A percentile compares a stretch with the other conserved stretches of the same genome.
Conservation (phyloP, 2,113 vertebrate genomes). For the Theristicus caerulescens region DNA sequence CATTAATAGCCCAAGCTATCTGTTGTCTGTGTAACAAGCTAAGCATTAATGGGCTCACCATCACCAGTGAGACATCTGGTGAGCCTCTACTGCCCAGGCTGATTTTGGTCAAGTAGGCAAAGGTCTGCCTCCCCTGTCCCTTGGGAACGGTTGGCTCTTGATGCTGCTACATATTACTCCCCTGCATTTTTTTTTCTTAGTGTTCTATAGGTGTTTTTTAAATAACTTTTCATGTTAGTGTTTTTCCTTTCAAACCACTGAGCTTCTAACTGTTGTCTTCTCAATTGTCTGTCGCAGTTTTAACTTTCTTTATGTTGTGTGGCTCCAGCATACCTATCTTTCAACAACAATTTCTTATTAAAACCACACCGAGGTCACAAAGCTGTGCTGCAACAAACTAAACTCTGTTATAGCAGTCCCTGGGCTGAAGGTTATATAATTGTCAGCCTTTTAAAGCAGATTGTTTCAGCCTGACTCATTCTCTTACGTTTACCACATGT, state of each 20-base stretch:
- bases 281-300: not conserved
- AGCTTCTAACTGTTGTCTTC: not conserved
- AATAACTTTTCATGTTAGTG: not conserved
- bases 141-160: not conserved
- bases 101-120: not conserved
- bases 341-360: not conserved
- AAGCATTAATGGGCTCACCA: not conserved
- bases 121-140: rapidly evolving
- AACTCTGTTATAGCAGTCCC: not conserved
- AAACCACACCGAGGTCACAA: not conserved
- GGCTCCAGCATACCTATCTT: not conserved
- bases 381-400: not conserved
- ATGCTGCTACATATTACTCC: not conserved
- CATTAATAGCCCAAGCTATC: not conserved
- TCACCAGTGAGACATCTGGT: not conserved
- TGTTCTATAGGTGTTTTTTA: not conserved
- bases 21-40: not conserved
- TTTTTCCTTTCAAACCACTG: not conserved
- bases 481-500: not conserved
- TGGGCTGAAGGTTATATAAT: not conserved
- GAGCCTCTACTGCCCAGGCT: not conserved
- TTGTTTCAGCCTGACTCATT: not conserved
- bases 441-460: not conserved
- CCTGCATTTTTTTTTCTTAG: not conserved
- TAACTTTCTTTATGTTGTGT: not conserved